Evolutionary conservation across 2,888 invertebrate genomes (phyloP).

Genomic region (Pandemis corylana): DNA sequence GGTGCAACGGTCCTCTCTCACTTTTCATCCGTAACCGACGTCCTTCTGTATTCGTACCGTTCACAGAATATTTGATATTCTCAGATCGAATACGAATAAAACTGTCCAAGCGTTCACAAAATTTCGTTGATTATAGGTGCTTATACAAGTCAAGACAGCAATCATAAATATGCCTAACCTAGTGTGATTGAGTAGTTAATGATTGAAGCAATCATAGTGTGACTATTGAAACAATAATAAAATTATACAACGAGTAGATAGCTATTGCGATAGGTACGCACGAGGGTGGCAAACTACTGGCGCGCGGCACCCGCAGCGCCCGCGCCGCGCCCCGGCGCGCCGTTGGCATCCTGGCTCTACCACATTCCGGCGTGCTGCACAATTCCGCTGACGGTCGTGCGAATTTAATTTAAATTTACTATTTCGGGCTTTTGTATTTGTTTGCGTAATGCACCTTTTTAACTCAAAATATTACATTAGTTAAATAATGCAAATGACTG

Average conservation of each 20-base stretch:
- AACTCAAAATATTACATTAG: background rate
- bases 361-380: slow-evolving; percentile 1
- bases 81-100: slow-evolving; percentile 17
- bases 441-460: slow-evolving; percentile 1
- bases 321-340: background rate
- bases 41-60: slow-evolving; percentile 25
- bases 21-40: slow-evolving; percentile 8
- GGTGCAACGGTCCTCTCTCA: slow-evolving; percentile 42
- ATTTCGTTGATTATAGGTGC: slow-evolving; percentile 66
- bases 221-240: slow-evolving; percentile 61
- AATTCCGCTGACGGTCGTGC: background rate
- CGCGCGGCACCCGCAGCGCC: background rate
- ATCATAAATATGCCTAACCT: slow-evolving; percentile 55
- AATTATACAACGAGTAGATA: slow-evolving; percentile 71
- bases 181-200: slow-evolving; percentile 55
- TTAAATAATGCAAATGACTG: background rate
- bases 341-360: background rate
- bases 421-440: background rate
- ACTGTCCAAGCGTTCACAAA: slow-evolving; percentile 59
- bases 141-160: slow-evolving; percentile 64
- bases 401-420: background rate
- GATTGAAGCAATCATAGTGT: slow-evolving; percentile 54
- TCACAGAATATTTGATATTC: slow-evolving; percentile 28
- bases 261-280: slow-evolving; percentile 41
- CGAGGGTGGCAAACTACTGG: background rate